A percentile compares a stretch with the other conserved stretches of the same genome.
Conservation (phyloP, 2,797 vertebrate genomes). For the Helostoma temminkii region DNA sequence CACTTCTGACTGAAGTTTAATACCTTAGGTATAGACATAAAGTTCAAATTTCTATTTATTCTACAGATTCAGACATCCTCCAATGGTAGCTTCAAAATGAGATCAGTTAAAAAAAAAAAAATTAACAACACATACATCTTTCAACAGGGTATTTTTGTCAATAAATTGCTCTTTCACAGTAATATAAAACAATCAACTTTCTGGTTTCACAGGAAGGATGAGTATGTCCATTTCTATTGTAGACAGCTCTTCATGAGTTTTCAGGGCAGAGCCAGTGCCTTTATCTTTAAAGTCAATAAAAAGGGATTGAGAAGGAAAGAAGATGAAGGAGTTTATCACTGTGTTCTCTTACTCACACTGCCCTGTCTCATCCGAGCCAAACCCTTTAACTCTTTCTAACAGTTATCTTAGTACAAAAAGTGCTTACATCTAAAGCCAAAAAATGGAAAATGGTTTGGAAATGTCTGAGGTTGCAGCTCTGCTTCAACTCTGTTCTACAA, state of each 20-base stretch:
- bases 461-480: constrained; percentile 48
- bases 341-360: constrained; percentile 33
- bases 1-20: not conserved
- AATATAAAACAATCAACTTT: not conserved
- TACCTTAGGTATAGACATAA: not conserved
- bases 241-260: constrained; percentile 41
- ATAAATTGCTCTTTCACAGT: not conserved
- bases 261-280: constrained; percentile 17
- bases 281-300: constrained; percentile 61
- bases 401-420: constrained; percentile 44
- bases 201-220: constrained; percentile 15
- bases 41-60: constrained; percentile 3
- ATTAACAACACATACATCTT: too few relatives aligned
- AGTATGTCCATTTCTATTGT: constrained; percentile 32
- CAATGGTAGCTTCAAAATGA: too few relatives aligned
- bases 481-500: constrained; percentile 45
- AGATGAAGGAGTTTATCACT: constrained; percentile 44
- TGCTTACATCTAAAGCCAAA: constrained; percentile 46
- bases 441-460: constrained; percentile 43
- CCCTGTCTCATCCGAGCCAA: constrained; percentile 49
- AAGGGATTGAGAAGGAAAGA: constrained; percentile 43
- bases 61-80: constrained; percentile 7
- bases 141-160: not conserved
- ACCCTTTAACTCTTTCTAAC: constrained; percentile 47
- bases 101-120: not conserved